Base-by-base conservation (phyloP, 2,888 invertebrate genomes). In the Coremacera marginata region DNA sequence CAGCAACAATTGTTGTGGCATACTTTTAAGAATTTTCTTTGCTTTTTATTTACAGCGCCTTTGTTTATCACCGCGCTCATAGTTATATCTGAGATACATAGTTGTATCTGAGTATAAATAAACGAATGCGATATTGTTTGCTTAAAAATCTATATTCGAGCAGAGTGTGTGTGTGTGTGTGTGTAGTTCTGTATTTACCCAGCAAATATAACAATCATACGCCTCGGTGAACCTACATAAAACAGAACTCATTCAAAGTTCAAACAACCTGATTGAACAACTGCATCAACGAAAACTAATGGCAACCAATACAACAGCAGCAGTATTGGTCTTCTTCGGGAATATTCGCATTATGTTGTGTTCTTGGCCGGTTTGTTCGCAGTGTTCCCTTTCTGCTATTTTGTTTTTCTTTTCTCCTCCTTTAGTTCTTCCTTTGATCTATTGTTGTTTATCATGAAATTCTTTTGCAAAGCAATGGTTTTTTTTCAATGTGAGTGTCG, bases 101-200 rank as follows among this genome's bases (percentile, higher is more conserved):
- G n/a, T n/a, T 19, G 7, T 55, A 9, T 19, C 55, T 22, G 22
- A 14, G 19, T 22, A 55, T 60, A 14, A 25, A 25, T 27, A 60
- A 25, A 60, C 25, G 67, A 67, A 37, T 68, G 67, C 65, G 3
- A 27, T 34, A 34, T 16, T 11, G 44, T 44, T 44, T 44, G 44
- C 44, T 44, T 44, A 44, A 44, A 44, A 44, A 44, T 19, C 27
- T 37, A 1, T 51, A 5, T 31, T 31, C 31, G 31, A n/a, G n/a
- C n/a, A n/a, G 31, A 4, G 31, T 75, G 62, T 77, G 70, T 67
- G 68, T 37, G 60, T 65, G 49, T 75, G 65, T 76, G 78, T 72
- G 71, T 79, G 77, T 73, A 79, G 3, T 4, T 11, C 8, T 19
- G 44, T 60, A n/a, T 72, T 62, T 62, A 49, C n/a, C 34, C 5